Evolutionary conservation across 2,113 vertebrate species (phyloP).

Genomic region (Apteryx owenii): DNA sequence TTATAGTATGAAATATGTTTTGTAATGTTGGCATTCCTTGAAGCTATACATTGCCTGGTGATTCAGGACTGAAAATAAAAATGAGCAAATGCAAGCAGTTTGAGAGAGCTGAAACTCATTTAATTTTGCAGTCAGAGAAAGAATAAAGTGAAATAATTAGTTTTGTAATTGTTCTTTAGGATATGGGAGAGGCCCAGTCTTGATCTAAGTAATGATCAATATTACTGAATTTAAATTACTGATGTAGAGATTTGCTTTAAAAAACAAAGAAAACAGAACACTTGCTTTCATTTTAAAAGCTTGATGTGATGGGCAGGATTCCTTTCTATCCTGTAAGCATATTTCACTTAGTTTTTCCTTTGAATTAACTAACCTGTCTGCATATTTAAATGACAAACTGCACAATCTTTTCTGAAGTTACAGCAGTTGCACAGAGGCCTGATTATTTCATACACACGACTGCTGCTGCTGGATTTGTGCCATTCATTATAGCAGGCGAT

Average conservation of each 20-base stretch:
- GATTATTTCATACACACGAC: neutral
- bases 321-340: neutral
- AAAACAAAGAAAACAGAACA: neutral
- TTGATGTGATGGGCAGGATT: neutral
- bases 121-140: neutral
- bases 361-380: neutral
- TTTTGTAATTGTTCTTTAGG: neutral
- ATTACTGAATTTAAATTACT: neutral
- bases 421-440: neutral
- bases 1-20: neutral
- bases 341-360: neutral
- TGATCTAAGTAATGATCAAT: neutral
- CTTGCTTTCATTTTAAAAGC: neutral
- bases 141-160: neutral
- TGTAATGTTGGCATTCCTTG: neutral
- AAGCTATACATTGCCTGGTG: neutral
- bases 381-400: neutral
- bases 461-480: neutral
- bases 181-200: neutral
- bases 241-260: neutral
- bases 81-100: neutral
- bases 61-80: neutral
- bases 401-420: neutral
- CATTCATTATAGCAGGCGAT: constrained; percentile 17
- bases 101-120: neutral